A percentile compares a stretch with the other conserved stretches of the same genome.
Evolutionary conservation across 2,888 invertebrate genomes (phyloP).

Genomic region (Drosophila prostipennis): DNA sequence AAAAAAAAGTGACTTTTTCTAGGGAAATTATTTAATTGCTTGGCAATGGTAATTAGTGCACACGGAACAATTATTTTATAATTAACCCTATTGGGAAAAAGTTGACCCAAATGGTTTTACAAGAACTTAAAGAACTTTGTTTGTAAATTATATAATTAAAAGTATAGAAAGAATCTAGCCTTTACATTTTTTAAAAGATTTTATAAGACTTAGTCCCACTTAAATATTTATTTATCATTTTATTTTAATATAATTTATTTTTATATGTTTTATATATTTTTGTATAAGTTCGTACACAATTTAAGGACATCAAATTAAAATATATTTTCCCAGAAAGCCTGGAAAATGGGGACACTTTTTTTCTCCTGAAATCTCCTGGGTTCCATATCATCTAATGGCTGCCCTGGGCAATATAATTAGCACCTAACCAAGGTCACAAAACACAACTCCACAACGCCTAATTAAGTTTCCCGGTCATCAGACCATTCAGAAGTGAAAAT

Average conservation of each 20-base stretch:
- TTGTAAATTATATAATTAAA: too few species aligned
- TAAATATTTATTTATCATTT: too few species aligned
- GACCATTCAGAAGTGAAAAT: slow-evolving; percentile 2
- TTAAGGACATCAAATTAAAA: too few species aligned
- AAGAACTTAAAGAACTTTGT: too few species aligned
- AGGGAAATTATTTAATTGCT: slow-evolving; percentile 13
- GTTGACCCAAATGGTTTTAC: neutral
- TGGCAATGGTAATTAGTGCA: slow-evolving; percentile 5
- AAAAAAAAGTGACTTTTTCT: neutral
- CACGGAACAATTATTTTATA: slow-evolving; percentile 5
- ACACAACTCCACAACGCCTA: slow-evolving; percentile 4
- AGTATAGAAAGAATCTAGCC: too few species aligned
- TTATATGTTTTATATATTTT: too few species aligned
- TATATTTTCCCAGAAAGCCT: neutral
- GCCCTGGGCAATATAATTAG: slow-evolving; percentile 25
- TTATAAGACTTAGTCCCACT: too few species aligned
- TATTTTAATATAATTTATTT: too few species aligned
- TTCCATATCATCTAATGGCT: slow-evolving; percentile 19
- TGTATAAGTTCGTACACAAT: too few species aligned
- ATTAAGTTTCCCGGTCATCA: slow-evolving; percentile 3
- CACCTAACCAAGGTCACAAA: slow-evolving; percentile 27
- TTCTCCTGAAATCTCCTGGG: slow-evolving; percentile 27
- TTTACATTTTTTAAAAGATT: too few species aligned
- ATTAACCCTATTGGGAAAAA: neutral
- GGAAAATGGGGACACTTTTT: neutral